Evolutionary conservation across 2,113 vertebrate genomes (phyloP).

Genomic region (Neolamprologus modestus): DNA sequence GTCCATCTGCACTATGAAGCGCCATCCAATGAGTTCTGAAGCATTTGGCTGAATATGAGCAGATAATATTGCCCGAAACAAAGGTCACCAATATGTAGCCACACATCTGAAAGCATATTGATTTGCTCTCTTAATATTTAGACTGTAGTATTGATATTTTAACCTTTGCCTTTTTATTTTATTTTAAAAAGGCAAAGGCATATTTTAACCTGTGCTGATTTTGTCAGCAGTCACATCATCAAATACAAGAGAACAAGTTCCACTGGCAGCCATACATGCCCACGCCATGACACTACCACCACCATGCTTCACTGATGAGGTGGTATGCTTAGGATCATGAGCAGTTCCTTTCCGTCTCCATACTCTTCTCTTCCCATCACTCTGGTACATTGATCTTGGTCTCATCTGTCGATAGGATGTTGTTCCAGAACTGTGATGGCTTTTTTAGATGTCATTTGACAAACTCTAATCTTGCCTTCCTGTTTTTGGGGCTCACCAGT

Average conservation of each 20-base stretch:
- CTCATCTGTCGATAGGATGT: neutral
- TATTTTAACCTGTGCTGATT: neutral
- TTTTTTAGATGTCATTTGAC: no score
- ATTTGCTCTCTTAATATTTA: neutral
- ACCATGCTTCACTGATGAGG: neutral
- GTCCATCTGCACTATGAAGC: neutral
- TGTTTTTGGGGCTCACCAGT: no score
- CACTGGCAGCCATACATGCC: neutral
- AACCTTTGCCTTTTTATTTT: neutral
- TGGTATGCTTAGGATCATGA: neutral
- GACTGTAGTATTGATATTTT: neutral
- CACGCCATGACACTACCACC: neutral
- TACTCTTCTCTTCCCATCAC: rapidly evolving
- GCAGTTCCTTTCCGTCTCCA: neutral
- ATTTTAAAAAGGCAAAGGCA: neutral
- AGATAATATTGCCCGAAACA: neutral
- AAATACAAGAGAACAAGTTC: neutral
- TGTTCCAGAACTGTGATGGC: neutral
- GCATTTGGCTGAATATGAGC: neutral
- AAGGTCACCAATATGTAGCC: neutral
- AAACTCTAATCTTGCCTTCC: no score
- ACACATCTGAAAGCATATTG: neutral
- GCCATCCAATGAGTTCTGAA: neutral
- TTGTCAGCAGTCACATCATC: neutral
- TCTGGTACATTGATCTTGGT: neutral